A percentile compares a stretch with the other conserved stretches of the same genome.
Evolutionary conservation across 2,113 vertebrate species (phyloP).

Genomic region (Beaufortia kweichowensis): DNA sequence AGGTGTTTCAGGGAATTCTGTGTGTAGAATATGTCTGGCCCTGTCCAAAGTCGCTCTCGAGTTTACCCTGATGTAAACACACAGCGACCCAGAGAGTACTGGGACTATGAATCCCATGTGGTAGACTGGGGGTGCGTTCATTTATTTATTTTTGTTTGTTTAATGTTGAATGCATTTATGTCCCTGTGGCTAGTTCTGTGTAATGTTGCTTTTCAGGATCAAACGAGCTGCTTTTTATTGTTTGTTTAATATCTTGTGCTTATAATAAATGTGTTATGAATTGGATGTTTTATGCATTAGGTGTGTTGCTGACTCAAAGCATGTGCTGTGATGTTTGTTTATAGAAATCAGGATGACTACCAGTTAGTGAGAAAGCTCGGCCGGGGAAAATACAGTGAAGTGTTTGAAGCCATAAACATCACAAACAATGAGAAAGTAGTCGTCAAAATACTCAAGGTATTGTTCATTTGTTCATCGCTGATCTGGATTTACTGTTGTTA

Average conservation of each 20-base stretch:
- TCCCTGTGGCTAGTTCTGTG: not conserved
- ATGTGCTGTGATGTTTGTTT: not conserved
- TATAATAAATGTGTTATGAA: no score
- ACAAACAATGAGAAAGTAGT: slow-evolving; percentile 98
- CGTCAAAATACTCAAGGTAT: slow-evolving; percentile 99
- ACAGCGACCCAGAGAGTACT: slow-evolving; percentile 84
- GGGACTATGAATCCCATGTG: slow-evolving; percentile 82
- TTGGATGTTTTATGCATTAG: not conserved
- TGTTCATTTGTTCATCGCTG: not conserved
- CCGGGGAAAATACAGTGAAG: slow-evolving; percentile 86
- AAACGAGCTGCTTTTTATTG: not conserved
- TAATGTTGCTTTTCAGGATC: not conserved
- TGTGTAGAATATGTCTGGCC: slow-evolving; percentile 81
- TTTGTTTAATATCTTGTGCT: not conserved
- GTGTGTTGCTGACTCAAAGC: not conserved
- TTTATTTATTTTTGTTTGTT: not conserved
- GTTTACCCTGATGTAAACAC: slow-evolving; percentile 88
- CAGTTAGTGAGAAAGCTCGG: slow-evolving; percentile 86
- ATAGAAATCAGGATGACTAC: slow-evolving; percentile 85
- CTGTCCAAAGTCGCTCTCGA: slow-evolving; percentile 83
- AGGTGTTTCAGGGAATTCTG: slow-evolving; percentile 72
- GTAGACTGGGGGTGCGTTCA: slow-evolving; percentile 83
- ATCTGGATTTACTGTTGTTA: not conserved
- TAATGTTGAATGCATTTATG: not conserved
- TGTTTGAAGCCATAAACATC: slow-evolving; percentile 86